A percentile compares a stretch with the other conserved stretches of the same genome.
These are phyloP conservation scores for Cranoglanis bouderius DNA, from an alignment of 2,113 vertebrate species.

Conservation along the genomic window DNA sequence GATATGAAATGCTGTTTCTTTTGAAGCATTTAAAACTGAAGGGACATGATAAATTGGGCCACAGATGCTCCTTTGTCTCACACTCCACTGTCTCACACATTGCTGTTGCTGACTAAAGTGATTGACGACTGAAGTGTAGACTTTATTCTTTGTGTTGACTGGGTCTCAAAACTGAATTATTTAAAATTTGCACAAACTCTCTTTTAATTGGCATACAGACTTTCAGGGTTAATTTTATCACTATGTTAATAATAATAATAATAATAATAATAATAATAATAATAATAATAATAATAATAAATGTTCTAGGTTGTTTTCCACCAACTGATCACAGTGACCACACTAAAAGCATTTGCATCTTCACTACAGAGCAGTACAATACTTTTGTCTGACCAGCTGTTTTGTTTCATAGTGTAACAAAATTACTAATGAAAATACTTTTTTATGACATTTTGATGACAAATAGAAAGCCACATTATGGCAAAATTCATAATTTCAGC, in stretches of 20 bases:
- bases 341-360: neutral
- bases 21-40: neutral
- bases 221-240: neutral
- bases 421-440: neutral
- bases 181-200: no score
- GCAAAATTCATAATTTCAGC: neutral
- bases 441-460: neutral
- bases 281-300: no score
- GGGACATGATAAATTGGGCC: neutral
- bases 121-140: neutral
- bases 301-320: no score
- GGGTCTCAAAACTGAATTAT: neutral
- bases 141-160: neutral
- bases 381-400: neutral
- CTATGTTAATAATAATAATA: neutral
- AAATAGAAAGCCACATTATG: neutral
- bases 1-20: neutral
- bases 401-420: neutral
- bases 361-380: neutral
- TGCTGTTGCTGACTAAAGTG: neutral
- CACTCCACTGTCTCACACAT: neutral
- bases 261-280: no score
- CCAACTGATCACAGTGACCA: no score
- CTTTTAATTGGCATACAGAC: neutral
- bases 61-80: neutral